Base-by-base conservation (phyloP, 1,140 invertebrate genomes). In the Venturia canescens region DNA sequence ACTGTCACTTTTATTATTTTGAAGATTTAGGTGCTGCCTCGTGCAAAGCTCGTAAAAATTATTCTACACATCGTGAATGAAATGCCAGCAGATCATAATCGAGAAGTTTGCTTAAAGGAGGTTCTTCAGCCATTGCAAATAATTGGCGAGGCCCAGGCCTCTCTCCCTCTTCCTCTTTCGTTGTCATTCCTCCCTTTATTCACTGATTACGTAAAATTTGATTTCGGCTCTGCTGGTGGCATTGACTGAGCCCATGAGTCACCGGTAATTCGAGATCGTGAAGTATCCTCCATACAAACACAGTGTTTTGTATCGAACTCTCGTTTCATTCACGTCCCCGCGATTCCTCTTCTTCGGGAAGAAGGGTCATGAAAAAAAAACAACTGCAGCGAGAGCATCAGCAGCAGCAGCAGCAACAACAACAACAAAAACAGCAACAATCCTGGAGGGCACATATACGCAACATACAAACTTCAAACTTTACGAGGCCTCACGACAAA, bases 401-500 rank as follows among this genome's bases (percentile, higher is more conserved):
- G 38, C 3, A 66, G 23, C 4, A 29, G 27, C 0, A 63, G 23
- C 1, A 48, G 7, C 1, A 76, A 29, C 29, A 67, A 67, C 27
- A 31, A 69, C 15, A 18, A 69, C 11, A 69, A 31, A 13, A 76
- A 74, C 60, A 63, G 23, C 60, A 78, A 75, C 50, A 76, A 76
- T 63, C 53, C 76, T 27, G 16, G 57, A 21, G 57, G 38, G 48
- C 18, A 71, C 60, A 60, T 71, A 81, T 69, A 69, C 34, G 75
- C 71, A 77, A 80, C 79, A 69, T 76, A 76, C 74, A 76, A 76
- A 75, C 67, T 74, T 53, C 70, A 72, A 80, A 80, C 66, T 80
- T 83, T 83, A 80, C 63, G 79, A 83, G 79, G 70, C 18, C 78
- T 76, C 63, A 69, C 80, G 71, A 80, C 82, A 83, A 83, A 83